A percentile compares a stretch with the other conserved stretches of the same genome.
Evolutionary conservation across 2,113 vertebrate species (phyloP).

Genomic region (Corynorhinus townsendii): DNA sequence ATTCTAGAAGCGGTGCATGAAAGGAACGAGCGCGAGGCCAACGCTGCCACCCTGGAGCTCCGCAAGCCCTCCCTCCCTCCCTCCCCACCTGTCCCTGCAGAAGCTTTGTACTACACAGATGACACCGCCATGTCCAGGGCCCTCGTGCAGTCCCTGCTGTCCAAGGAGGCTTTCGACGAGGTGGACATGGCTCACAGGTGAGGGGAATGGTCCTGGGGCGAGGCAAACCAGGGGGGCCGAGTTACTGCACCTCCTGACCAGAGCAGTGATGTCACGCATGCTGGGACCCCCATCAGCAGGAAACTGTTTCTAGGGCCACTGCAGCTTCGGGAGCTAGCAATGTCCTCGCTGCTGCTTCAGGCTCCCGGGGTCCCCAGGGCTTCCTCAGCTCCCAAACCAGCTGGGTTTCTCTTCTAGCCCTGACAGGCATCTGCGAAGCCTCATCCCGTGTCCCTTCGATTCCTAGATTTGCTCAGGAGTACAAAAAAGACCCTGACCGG

Average conservation of each 20-base stretch:
- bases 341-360: background rate
- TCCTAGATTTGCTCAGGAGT: slow-evolving; percentile 94
- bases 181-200: slow-evolving; percentile 95
- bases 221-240: background rate
- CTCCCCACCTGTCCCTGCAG: slow-evolving; percentile 63
- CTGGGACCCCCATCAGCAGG: background rate
- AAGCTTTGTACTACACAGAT: slow-evolving; percentile 90
- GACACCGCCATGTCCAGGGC: slow-evolving; percentile 96
- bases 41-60: background rate
- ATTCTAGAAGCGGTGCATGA: background rate
- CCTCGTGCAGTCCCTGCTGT: slow-evolving; percentile 93
- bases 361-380: background rate
- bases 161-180: slow-evolving; percentile 88
- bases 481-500: slow-evolving; percentile 88
- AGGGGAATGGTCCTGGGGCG: background rate
- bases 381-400: background rate
- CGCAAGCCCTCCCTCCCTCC: background rate
- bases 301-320: background rate
- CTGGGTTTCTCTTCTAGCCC: background rate
- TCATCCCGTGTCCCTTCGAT: background rate
- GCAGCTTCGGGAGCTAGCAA: background rate
- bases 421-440: background rate
- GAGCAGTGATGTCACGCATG: background rate
- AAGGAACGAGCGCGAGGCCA: background rate
- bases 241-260: background rate